Conservation (phyloP, 2,888 invertebrate species). For the Nasonia oneida region DNA sequence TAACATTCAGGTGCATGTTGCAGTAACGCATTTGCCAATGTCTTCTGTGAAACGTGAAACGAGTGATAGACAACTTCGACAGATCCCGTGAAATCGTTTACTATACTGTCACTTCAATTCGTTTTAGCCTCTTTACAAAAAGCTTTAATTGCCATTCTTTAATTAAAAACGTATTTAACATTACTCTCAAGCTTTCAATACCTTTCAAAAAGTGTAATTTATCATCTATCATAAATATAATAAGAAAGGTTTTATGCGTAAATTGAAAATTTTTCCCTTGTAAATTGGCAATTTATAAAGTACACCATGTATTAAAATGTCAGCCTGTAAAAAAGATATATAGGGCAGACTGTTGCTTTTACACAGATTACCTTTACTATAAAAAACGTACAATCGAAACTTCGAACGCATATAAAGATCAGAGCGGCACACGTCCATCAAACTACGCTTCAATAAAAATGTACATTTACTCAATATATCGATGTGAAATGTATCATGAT, state of each 20-base stretch:
- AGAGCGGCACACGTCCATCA: too few relatives aligned
- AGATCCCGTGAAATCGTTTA: background rate
- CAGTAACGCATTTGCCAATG: conserved; percentile 24
- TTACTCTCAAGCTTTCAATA: background rate
- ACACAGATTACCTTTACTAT: too few relatives aligned
- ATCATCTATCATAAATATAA: too few relatives aligned
- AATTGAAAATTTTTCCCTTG: too few relatives aligned
- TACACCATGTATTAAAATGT: background rate
- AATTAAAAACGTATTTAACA: background rate
- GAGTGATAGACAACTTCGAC: conserved; percentile 10
- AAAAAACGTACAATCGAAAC: too few relatives aligned
- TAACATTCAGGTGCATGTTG: background rate
- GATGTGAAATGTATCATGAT: too few relatives aligned
- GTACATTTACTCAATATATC: too few relatives aligned
- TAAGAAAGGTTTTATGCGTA: too few relatives aligned
- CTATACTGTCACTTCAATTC: background rate
- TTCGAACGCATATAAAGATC: too few relatives aligned
- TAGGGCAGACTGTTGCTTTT: background rate
- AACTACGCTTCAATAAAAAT: too few relatives aligned
- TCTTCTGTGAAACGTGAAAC: conserved; percentile 17
- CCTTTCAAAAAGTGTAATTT: background rate
- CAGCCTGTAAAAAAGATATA: background rate
- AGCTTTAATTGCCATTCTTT: background rate
- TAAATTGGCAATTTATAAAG: too few relatives aligned
- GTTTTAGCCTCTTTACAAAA: background rate